Percentiles rank a stretch among this genome's conserved stretches.
Conservation (phyloP, 2,888 invertebrate species). For the Boloria selene region DNA sequence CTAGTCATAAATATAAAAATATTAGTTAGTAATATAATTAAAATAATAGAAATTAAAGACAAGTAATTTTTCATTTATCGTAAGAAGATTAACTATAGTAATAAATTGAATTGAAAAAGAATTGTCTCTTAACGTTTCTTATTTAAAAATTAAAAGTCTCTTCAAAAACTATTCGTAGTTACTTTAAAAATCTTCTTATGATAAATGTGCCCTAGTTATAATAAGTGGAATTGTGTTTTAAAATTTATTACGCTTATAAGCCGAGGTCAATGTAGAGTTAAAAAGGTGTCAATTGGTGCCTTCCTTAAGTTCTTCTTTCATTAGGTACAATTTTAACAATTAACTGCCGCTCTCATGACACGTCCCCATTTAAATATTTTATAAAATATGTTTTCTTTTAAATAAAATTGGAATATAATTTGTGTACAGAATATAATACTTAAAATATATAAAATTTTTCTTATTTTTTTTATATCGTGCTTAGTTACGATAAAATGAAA, state of each 20-base stretch:
- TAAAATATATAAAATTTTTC: not conserved
- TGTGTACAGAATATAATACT: not conserved
- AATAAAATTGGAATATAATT: not conserved
- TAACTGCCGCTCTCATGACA: constrained; percentile 27
- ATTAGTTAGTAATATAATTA: constrained; percentile 21
- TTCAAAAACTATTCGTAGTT: not conserved
- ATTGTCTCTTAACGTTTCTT: too few species aligned
- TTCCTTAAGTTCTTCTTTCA: constrained; percentile 25
- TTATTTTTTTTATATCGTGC: constrained; percentile 6
- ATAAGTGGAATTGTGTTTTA: constrained; percentile 1
- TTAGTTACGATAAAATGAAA: not conserved
- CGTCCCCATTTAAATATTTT: constrained; percentile 17
- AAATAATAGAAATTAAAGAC: not conserved
- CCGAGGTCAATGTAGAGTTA: constrained; percentile 22
- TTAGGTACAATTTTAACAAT: constrained; percentile 20
- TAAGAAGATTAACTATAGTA: too few species aligned
- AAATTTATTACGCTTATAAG: constrained; percentile 2
- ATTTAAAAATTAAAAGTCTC: too few species aligned
- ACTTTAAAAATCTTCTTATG: not conserved
- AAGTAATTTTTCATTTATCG: too few species aligned
- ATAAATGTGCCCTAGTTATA: not conserved
- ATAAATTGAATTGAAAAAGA: too few species aligned
- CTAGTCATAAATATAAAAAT: constrained; percentile 36
- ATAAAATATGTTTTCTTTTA: not conserved
- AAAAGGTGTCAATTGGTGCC: constrained; percentile 28